Conservation (phyloP, 1,140 invertebrate species). For the Gryllus bimaculatus region DNA sequence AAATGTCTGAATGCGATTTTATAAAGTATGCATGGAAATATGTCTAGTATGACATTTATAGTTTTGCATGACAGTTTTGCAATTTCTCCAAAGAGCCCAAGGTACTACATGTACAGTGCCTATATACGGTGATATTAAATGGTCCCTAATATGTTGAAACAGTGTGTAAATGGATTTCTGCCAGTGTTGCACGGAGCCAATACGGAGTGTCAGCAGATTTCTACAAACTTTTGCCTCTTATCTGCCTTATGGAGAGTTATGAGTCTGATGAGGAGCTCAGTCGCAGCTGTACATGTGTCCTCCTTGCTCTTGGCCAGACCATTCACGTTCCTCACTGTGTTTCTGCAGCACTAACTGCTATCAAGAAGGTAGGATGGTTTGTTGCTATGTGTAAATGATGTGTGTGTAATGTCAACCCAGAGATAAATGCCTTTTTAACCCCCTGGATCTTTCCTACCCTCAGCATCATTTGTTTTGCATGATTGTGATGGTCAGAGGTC, state of each 20-base stretch:
- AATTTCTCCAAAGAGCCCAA: no score
- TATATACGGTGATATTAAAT: not conserved
- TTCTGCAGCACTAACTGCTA: constrained; percentile 39
- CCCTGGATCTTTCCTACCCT: no score
- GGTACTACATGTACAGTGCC: no score
- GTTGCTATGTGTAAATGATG: no score
- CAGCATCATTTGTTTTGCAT: no score
- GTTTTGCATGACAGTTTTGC: no score
- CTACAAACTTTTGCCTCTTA: constrained; percentile 51
- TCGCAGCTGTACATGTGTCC: constrained; percentile 50
- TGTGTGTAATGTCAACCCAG: no score
- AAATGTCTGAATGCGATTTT: no score
- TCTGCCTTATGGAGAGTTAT: constrained; percentile 65
- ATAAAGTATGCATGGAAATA: no score
- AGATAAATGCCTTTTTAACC: no score
- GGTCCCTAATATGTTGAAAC: constrained; percentile 18
- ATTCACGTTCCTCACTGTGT: constrained; percentile 43
- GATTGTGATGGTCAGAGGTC: no score
- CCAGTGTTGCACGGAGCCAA: constrained; percentile 38
- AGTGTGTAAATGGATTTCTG: constrained; percentile 48
- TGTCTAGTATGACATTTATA: no score
- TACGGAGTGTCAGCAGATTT: constrained; percentile 43
- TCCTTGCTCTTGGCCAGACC: constrained; percentile 53
- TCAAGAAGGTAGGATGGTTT: constrained; percentile 29
- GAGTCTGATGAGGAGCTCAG: constrained; percentile 73